Evolutionary conservation across 2,888 invertebrate species (phyloP).

Genomic region (Ophioninae sp.): DNA sequence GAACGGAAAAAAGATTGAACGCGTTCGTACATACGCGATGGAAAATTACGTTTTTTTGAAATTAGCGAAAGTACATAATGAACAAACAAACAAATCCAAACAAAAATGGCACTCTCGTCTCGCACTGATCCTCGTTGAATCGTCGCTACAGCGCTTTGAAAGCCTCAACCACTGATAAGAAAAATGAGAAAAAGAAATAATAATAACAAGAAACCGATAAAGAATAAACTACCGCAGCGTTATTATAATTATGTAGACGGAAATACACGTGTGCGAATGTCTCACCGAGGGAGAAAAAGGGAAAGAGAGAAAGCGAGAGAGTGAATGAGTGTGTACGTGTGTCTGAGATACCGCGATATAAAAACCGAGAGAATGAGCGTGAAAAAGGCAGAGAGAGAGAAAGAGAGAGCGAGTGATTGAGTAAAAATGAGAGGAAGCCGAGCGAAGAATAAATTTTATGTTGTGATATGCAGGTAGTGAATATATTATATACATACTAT

Average conservation of each 20-base stretch:
- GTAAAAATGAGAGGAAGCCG: slow-evolving; percentile 43
- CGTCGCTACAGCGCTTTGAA: slow-evolving; percentile 76
- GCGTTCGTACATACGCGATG: slow-evolving; percentile 9
- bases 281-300: slow-evolving; percentile 58
- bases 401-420: slow-evolving; percentile 44
- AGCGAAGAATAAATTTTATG: slow-evolving; percentile 75
- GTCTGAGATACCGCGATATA: slow-evolving; percentile 58
- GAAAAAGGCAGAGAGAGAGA: slow-evolving; percentile 42
- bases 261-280: slow-evolving; percentile 68
- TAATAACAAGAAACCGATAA: slow-evolving; percentile 52
- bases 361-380: slow-evolving; percentile 51
- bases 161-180: slow-evolving; percentile 76
- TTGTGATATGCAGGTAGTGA: slow-evolving; percentile 81
- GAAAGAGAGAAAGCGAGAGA: slow-evolving; percentile 48
- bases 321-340: slow-evolving; percentile 10
- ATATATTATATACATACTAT: slow-evolving; percentile 75
- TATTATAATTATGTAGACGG: slow-evolving; percentile 78
- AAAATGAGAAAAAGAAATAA: slow-evolving; percentile 49
- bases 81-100: neutral
- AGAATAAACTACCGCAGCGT: slow-evolving; percentile 73
- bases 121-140: slow-evolving; percentile 61
- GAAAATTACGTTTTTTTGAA: slow-evolving; percentile 42
- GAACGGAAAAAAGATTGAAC: slow-evolving; percentile 1
- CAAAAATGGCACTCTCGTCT: slow-evolving; percentile 25
- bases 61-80: slow-evolving; percentile 23